Evolutionary conservation across 2,888 invertebrate genomes (phyloP), one percentile per base, ranked within the genome.

Genomic region (Morpho helenor): DNA sequence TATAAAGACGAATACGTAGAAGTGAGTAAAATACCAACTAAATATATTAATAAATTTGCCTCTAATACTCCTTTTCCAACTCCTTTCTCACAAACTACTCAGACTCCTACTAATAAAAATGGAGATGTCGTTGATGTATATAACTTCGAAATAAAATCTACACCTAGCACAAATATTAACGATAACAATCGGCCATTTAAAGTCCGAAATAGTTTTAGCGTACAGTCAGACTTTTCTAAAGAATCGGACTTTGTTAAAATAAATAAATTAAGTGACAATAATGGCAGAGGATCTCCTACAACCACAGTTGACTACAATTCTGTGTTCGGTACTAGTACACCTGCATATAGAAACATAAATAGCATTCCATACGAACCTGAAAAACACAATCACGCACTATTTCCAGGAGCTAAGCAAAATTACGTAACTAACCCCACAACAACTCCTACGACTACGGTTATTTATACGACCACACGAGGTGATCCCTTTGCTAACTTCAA

Each of bases 1-100:
- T 84, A 77, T 55, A 82, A 82, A 71, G 82, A 89, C 22, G 90
- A 90, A 70, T 90, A 90, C 62, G 89, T 90, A 3, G 90, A 90
- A 80, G 89, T 90, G 7, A 81, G 80, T 52, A 78, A 87, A 63
- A 87, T 87, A 7, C 84, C 84, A 7, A 86, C 89, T 5, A 89
- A 88, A 48, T 82, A 72, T 58, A 61, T 47, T 22, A 64, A 56
- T 31, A 76, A 77, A 64, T 82, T 74, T 65, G 82, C 76, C 66
- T 72, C 77, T 0, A 80, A 73, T 55, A 79, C 70, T 47, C 74
- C 79, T 1, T 72, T 83, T 41, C 76, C 84, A 2, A 73, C 82
- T 8, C 73, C 80, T 1, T 81, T 80, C 60, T 68, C 79, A 8
- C 78, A 77, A 46, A 72, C 82, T 7, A 76, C 84, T 7, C 64